Conservation (phyloP, 2,113 vertebrate species). For the Phodopus roborovskii region DNA sequence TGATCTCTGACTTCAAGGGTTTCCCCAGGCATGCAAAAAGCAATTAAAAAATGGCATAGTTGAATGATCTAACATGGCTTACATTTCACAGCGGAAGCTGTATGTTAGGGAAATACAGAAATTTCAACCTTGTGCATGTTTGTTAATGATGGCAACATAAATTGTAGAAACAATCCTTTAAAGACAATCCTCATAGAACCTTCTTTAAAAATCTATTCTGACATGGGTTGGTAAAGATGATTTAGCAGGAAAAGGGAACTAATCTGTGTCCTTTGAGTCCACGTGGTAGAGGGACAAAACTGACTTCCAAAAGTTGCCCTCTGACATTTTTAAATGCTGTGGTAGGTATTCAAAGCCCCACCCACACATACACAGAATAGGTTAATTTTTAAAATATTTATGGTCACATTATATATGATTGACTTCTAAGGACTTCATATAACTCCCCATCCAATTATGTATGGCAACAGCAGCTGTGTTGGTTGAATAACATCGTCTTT, state of each 20-base stretch:
- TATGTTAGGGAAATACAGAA: slow-evolving; percentile 31
- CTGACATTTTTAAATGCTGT: neutral
- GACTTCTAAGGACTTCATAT: neutral
- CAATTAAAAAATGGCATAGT: slow-evolving; percentile 74
- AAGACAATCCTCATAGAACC: neutral
- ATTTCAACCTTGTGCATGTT: slow-evolving; percentile 29
- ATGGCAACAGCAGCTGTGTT: neutral
- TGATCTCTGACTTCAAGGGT: slow-evolving; percentile 66
- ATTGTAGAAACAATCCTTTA: neutral
- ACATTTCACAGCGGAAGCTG: slow-evolving; percentile 53
- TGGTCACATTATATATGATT: neutral
- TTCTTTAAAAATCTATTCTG: neutral
- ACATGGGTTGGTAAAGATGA: neutral
- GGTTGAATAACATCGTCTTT: neutral
- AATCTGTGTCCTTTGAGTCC: neutral
- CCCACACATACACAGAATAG: too few species aligned
- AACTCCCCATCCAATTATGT: accelerated
- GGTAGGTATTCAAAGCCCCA: neutral
- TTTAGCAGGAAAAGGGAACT: neutral
- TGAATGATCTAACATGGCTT: slow-evolving; percentile 70
- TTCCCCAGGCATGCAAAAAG: slow-evolving; percentile 72
- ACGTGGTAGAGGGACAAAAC: neutral
- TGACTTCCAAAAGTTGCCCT: too few species aligned
- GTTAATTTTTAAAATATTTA: neutral
- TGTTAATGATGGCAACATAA: slow-evolving; percentile 21